phyloP scores from a whole-genome alignment of 2,797 vertebrate genomes.

The Rhinoraja longicauda region DNA sequence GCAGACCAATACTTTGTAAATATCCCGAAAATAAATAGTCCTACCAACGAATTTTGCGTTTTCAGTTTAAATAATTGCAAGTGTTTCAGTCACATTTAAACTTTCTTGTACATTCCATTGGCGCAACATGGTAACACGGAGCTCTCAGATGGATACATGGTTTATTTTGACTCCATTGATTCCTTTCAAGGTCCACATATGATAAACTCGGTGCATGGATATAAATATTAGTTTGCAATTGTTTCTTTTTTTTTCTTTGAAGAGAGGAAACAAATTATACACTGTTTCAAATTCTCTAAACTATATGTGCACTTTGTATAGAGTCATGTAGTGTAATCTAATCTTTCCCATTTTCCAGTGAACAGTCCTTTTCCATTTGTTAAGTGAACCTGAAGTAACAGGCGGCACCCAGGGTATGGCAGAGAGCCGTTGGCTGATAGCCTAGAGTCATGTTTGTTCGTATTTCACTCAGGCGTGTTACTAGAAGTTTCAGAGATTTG shows the following conservation, averaged over 20 bases:
- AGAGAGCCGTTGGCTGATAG: neutral
- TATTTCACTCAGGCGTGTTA: slow-evolving; percentile 21
- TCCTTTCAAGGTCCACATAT: neutral
- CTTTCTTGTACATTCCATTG: neutral
- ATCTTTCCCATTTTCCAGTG: neutral
- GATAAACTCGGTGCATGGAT: neutral
- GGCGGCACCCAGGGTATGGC: neutral
- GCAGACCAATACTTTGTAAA: neutral
- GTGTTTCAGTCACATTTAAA: neutral
- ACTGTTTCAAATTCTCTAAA: neutral
- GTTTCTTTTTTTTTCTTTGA: neutral
- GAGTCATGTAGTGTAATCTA: neutral
- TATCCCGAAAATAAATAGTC: neutral
- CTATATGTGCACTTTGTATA: neutral
- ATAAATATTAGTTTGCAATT: neutral
- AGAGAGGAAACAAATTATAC: neutral
- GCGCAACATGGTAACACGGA: neutral
- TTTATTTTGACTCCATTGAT: slow-evolving; percentile 12
- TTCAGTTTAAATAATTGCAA: neutral
- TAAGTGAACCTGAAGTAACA: slow-evolving; percentile 15
- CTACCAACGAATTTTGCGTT: neutral
- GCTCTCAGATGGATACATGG: neutral
- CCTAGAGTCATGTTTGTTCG: slow-evolving; percentile 9
- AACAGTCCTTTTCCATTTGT: slow-evolving; percentile 29
- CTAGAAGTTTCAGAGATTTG: neutral